phyloP scores from a whole-genome alignment of 2,797 vertebrate genomes.

The Rhinophrynus dorsalis region DNA sequence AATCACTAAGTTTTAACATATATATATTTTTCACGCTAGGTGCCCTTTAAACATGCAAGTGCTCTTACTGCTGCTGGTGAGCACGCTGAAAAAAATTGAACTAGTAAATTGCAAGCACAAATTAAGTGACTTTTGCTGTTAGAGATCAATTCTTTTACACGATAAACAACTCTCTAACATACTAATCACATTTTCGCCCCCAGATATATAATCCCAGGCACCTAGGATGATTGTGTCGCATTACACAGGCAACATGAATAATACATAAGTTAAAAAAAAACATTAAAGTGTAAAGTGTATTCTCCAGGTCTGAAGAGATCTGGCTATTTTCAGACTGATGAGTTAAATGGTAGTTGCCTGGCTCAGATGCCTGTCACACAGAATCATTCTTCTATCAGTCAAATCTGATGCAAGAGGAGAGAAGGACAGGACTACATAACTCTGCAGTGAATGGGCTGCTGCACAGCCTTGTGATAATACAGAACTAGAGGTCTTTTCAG shows the following conservation, averaged over 20 bases:
- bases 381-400: conserved; percentile 24
- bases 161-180: no score
- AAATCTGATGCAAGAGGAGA: background rate
- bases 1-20: no score
- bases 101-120: no score
- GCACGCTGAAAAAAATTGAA: no score
- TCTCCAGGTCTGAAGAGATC: background rate
- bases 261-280: background rate
- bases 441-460: background rate
- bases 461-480: background rate
- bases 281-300: background rate
- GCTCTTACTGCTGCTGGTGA: no score
- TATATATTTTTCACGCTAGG: no score
- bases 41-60: no score
- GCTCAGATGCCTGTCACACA: conserved; percentile 1
- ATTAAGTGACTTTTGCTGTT: no score
- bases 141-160: no score
- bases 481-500: background rate
- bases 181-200: no score
- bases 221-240: background rate
- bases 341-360: background rate
- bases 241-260: background rate
- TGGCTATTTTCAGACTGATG: background rate
- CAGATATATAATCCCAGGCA: no score
- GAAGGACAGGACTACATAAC: background rate